Evolutionary conservation across 2,797 vertebrate genomes (phyloP), one percentile per base, ranked within the genome.

Genomic region (Jordanella pulchra): DNA sequence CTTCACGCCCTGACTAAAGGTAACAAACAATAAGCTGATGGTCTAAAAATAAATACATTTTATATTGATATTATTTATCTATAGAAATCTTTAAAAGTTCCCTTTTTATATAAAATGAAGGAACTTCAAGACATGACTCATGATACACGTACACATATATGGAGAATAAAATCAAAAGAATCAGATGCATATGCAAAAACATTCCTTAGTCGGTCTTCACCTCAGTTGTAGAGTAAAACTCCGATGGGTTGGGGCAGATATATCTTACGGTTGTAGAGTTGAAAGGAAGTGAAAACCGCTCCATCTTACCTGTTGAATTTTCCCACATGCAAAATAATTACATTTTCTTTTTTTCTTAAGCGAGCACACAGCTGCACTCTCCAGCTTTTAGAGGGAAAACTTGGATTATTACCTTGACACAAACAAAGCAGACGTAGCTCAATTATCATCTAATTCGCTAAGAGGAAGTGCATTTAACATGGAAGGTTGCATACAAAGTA

Each of bases 231-330:
- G 50, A 68, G 77, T 76, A 67, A 48, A 67, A 78, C 77, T 83
- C 77, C 76, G 83, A 73, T 71, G 67, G 69, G 76, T 64, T 78
- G 80, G 75, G 71, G 65, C 71, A 81, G 74, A 77, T 82, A 77
- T 73, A 75, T 76, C 78, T 67, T 64, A 63, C 50, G 73, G 82
- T 76, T 75, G 56, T 69, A 72, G 65, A 47, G 61, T 71, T 82
- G 81, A 89, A 83, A 79, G 81, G 72, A 89, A 81, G 76, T 70
- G 80, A 89, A 72, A 63, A 53, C 71, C 76, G 73, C 71, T 77
- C 51, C 60, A 77, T 44, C 68, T 85, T 79, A 89, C 84, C 75
- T 90, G 87, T 79, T 84, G 85, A 79, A 69, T 80, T 67, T 72
- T 42, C 69, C 54, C 73, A 76, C 79, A 73, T 28, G 27, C 71